Base-by-base conservation (phyloP, 2,113 vertebrate genomes). In the Lophius piscatorius region DNA sequence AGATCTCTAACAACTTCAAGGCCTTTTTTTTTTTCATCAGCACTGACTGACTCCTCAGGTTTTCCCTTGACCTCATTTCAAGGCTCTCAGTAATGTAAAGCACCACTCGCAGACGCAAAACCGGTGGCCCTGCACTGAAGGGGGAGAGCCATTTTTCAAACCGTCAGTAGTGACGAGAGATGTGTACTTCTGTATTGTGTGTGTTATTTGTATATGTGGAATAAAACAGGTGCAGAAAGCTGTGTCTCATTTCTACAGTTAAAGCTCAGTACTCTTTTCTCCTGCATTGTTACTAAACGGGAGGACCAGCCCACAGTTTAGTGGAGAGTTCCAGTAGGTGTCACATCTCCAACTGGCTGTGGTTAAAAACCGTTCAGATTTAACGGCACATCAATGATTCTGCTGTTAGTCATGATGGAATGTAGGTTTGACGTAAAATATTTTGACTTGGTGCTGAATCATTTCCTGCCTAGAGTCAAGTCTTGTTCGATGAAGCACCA, bases 161-260 rank as follows among this genome's bases (percentile, higher is more conserved):
- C 47, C 23, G 23, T 47, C 49, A 14, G 14, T 31, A 36, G 35
- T 5, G 2, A 45, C 50, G 39, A 46, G 47, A 66, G 64, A 57
- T 44, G 56, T 72, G 18, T 2, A 55, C 76, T 74, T 77, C 70
- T 65, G 51, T 63, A 63, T 46, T 24, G 39, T 52, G 68, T 59
- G 63, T 70, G 70, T 77, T 68, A 29, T 31, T 78, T 54, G 66
- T 78, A 38, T 74, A 70, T 63, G 65, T 83, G 41, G 70, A 89
- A 86, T 89, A 87, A 87, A 84, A 45, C 70, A 59, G 59, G 61
- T 62, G 63, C 69, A 70, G 57, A 74, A 76, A 63, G 59, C 50
- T 18, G 54, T 0, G 3, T 18, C 36, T 74, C 6, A 45, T 67
- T 63, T 44, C 16, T n/a, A n/a, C n/a, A n/a, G n/a, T n/a, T n/a